Percentiles rank a stretch among this genome's conserved stretches.
These are phyloP conservation scores for Calypte anna DNA, from an alignment of 2,113 vertebrate species.

Conservation along the genomic window DNA sequence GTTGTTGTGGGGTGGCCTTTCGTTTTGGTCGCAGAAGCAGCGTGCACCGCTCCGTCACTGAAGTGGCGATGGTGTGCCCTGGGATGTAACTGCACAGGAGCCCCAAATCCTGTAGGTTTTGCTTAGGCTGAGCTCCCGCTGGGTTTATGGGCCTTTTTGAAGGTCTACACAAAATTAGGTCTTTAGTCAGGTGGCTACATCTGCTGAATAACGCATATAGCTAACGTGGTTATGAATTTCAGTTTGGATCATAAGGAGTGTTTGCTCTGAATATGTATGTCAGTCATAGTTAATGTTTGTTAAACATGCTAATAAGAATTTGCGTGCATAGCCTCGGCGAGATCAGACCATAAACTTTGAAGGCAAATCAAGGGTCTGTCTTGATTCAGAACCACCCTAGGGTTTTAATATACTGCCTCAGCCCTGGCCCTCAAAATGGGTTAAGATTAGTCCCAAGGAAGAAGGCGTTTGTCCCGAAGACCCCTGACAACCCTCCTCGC, in stretches of 20 bases:
- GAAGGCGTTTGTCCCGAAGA: not conserved
- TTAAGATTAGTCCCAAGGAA: not conserved
- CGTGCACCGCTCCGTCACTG: not conserved
- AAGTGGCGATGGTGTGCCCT: not conserved
- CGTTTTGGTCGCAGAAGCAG: accelerated
- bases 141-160: not conserved
- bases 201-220: not conserved
- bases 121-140: not conserved
- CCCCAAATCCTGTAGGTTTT: not conserved
- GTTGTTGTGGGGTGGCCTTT: not conserved
- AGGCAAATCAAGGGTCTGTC: not conserved
- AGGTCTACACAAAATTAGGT: not conserved
- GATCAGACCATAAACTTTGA: not conserved
- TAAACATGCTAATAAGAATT: not conserved
- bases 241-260: not conserved
- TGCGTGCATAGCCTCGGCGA: not conserved
- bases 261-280: not conserved
- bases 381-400: accelerated
- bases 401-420: not conserved
- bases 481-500: not conserved
- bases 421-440: not conserved
- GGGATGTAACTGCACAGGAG: not conserved
- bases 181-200: not conserved
- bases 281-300: not conserved
- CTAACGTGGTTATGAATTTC: not conserved